A percentile compares a stretch with the other conserved stretches of the same genome.
Evolutionary conservation across 2,113 vertebrate genomes (phyloP).

Genomic region (Seriola quinqueradiata): DNA sequence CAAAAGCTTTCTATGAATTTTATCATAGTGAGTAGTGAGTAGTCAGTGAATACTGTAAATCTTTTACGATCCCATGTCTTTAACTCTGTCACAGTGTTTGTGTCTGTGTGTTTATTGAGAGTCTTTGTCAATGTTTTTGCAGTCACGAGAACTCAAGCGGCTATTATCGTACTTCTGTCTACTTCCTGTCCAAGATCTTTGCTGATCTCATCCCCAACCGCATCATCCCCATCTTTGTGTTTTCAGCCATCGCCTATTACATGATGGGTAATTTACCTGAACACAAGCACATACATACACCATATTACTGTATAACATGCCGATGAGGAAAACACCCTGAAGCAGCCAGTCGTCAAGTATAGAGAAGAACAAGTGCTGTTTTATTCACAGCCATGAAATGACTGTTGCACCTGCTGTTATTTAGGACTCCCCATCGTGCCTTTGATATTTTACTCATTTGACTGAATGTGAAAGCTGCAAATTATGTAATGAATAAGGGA

Average conservation of each 20-base stretch:
- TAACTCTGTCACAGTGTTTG: background rate
- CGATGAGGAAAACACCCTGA: background rate
- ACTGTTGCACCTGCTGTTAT: background rate
- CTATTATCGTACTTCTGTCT: conserved; percentile 83
- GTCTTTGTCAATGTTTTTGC: conserved; percentile 21
- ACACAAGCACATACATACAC: background rate
- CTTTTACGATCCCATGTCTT: background rate
- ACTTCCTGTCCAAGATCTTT: conserved; percentile 84
- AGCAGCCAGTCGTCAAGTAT: too few relatives aligned
- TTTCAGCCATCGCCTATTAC: conserved; percentile 84
- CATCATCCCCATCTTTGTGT: conserved; percentile 82
- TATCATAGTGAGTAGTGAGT: too few relatives aligned
- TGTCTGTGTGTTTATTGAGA: background rate
- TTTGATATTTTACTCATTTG: too few relatives aligned
- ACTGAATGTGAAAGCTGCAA: background rate
- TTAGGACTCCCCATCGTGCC: background rate
- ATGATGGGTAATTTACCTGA: conserved; percentile 84
- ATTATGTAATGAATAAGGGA: background rate
- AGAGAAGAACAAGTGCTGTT: background rate
- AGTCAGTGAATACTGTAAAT: background rate
- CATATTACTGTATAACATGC: background rate
- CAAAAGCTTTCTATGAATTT: background rate
- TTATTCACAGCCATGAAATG: background rate
- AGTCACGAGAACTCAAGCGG: conserved; percentile 83
- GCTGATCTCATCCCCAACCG: conserved; percentile 86